phyloP scores from a whole-genome alignment of 2,888 invertebrate genomes.

The Oasisia sp. region DNA sequence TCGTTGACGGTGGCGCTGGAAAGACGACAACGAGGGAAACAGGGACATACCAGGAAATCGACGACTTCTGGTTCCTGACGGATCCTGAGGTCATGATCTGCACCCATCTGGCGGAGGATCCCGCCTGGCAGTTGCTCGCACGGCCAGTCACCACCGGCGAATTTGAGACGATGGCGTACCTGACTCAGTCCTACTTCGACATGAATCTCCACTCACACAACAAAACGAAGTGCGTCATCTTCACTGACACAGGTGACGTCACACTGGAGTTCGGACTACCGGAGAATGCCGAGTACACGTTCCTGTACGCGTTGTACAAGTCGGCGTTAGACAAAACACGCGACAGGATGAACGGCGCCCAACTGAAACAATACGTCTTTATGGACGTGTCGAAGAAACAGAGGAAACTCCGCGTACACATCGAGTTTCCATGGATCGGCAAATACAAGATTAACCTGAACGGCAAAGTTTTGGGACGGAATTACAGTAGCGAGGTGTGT shows the following conservation, averaged over 20 bases:
- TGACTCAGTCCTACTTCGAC: conserved; percentile 29
- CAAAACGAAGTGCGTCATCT: conserved; percentile 28
- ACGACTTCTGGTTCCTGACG: conserved; percentile 53
- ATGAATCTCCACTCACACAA: conserved; percentile 27
- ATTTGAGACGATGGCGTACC: conserved; percentile 33
- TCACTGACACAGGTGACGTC: conserved; percentile 29
- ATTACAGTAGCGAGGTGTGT: conserved; percentile 14
- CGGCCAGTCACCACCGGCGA: conserved; percentile 43
- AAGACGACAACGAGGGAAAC: conserved; percentile 17
- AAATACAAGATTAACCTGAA: conserved; percentile 35
- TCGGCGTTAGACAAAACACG: conserved; percentile 19
- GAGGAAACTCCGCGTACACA: not conserved
- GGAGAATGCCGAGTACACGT: not conserved
- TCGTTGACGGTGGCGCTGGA: not conserved
- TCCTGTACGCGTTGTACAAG: conserved; percentile 30
- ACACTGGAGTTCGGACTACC: conserved; percentile 30
- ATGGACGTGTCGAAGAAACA: conserved; percentile 22
- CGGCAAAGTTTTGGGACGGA: conserved; percentile 21
- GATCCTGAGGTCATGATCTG: conserved; percentile 48
- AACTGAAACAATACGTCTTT: conserved; percentile 14
- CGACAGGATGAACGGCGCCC: not conserved
- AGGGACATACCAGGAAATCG: conserved; percentile 40
- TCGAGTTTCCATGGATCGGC: conserved; percentile 33
- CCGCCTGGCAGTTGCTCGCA: conserved; percentile 47
- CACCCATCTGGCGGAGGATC: conserved; percentile 48